phyloP scores from a whole-genome alignment of 2,113 vertebrate species.

The Anhinga rufa region DNA sequence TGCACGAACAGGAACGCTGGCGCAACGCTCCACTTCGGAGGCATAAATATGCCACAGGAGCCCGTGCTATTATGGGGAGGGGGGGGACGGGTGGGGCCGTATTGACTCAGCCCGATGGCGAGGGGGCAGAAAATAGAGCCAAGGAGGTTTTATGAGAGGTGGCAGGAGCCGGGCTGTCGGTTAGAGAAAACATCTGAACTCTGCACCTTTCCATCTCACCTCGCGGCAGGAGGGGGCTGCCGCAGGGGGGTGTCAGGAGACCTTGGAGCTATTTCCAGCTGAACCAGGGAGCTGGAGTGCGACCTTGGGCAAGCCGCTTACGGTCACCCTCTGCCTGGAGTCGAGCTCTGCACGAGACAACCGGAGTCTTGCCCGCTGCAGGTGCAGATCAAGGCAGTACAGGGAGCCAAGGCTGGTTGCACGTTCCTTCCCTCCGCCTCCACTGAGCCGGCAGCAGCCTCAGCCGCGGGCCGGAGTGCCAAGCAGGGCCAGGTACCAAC shows the following conservation, averaged over 20 bases:
- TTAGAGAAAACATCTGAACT: not conserved
- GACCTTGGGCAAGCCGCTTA: conserved; percentile 20
- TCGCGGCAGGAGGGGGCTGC: not conserved
- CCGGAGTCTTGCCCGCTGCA: not conserved
- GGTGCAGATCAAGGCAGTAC: not conserved
- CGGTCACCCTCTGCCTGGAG: not conserved
- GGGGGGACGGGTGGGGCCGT: not conserved
- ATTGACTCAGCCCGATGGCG: not conserved
- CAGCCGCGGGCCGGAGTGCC: not conserved
- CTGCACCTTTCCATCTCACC: not conserved
- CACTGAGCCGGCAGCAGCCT: not conserved
- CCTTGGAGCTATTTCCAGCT: conserved; percentile 39
- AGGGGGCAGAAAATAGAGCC: not conserved
- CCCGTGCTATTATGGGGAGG: not conserved
- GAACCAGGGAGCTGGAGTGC: not conserved
- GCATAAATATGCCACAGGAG: not conserved
- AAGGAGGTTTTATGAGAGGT: not conserved
- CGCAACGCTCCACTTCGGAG: not conserved
- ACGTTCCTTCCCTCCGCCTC: not conserved
- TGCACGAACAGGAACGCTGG: not conserved
- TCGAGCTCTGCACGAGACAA: not conserved
- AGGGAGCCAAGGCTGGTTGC: not conserved
- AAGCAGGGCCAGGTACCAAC: not conserved
- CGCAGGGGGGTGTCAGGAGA: not conserved
- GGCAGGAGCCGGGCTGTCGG: not conserved